Evolutionary conservation across 2,797 vertebrate species (phyloP).

Genomic region (Orestias chungarensis): DNA sequence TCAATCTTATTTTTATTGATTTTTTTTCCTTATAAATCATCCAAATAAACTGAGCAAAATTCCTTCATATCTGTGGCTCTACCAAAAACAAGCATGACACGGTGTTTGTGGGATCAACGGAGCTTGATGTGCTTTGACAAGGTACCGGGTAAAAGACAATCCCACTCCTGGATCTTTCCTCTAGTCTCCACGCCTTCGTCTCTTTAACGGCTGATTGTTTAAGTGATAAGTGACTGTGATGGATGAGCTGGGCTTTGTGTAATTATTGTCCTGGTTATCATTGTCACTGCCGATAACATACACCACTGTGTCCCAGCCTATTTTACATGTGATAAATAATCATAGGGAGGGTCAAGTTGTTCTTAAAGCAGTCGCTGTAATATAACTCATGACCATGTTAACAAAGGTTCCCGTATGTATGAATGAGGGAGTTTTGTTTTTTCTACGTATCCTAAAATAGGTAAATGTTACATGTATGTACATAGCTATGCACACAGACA

Average conservation of each 20-base stretch:
- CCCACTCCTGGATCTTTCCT: conserved; percentile 55
- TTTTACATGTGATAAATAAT: conserved; percentile 82
- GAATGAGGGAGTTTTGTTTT: conserved; percentile 13
- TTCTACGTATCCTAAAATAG: background rate
- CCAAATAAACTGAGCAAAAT: background rate
- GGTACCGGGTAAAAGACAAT: conserved; percentile 24
- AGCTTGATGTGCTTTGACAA: conserved; percentile 46
- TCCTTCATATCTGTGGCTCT: conserved; percentile 11
- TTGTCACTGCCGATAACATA: conserved; percentile 77
- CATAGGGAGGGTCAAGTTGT: conserved; percentile 58
- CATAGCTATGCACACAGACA: background rate
- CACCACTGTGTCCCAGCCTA: conserved; percentile 73
- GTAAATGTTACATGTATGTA: background rate
- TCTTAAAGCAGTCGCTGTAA: conserved; percentile 61
- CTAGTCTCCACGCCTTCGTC: conserved; percentile 45
- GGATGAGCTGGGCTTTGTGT: conserved; percentile 77
- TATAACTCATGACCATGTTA: conserved; percentile 66
- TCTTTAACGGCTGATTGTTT: conserved; percentile 73
- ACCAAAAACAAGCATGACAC: conserved; percentile 13
- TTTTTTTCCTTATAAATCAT: background rate
- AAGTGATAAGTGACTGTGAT: conserved; percentile 82
- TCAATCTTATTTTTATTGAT: no score
- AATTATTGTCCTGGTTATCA: conserved; percentile 83
- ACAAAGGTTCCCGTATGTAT: conserved; percentile 58
- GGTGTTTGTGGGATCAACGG: conserved; percentile 14